Percentiles rank a stretch among this genome's conserved stretches.
phyloP scores from a whole-genome alignment of 2,888 invertebrate species.

The Apodemia duryi region DNA sequence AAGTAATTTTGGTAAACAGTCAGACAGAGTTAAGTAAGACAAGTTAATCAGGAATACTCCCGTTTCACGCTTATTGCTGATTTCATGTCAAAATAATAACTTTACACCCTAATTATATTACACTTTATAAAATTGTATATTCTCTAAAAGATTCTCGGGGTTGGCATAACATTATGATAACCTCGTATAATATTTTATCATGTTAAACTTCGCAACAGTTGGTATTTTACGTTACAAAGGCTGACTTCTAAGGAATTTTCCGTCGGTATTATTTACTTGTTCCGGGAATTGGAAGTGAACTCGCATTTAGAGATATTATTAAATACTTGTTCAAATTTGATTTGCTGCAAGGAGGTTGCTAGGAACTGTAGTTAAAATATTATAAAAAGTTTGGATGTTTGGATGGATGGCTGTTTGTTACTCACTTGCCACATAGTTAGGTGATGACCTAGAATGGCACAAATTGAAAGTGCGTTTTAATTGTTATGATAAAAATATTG shows the following conservation, averaged over 20 bases:
- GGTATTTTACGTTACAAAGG: not conserved
- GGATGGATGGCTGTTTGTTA: no score
- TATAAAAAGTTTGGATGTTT: no score
- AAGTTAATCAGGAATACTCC: no score
- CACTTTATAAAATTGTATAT: not conserved
- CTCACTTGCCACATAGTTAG: no score
- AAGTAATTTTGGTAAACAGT: no score
- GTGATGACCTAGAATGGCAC: no score
- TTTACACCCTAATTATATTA: not conserved
- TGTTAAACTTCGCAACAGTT: not conserved
- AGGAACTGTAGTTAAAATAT: not conserved
- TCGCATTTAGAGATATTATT: not conserved
- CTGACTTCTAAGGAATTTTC: conserved; percentile 1
- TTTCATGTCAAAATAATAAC: not conserved
- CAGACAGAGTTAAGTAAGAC: no score
- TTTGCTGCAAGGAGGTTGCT: not conserved
- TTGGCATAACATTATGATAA: not conserved
- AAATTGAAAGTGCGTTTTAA: no score
- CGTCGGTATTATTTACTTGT: not conserved
- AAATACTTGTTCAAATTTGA: conserved; percentile 8
- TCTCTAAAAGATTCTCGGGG: not conserved
- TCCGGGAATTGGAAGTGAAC: not conserved
- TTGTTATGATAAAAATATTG: no score
- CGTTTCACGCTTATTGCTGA: no score
- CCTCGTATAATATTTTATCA: not conserved